Evolutionary conservation across 2,888 invertebrate genomes (phyloP).

Genomic region (Bombylius major): DNA sequence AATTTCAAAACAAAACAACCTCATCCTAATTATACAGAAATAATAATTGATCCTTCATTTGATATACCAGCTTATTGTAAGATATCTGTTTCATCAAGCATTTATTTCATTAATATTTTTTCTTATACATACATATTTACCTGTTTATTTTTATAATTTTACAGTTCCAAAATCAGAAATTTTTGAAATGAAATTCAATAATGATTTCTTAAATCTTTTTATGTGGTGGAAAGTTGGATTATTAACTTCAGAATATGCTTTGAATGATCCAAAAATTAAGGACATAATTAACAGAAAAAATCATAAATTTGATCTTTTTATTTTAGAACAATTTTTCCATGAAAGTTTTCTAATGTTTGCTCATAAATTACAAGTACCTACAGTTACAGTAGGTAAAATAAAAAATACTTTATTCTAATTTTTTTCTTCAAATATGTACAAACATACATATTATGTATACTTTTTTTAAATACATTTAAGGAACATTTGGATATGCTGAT

Average conservation of each 20-base stretch:
- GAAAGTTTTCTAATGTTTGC: constrained; percentile 38
- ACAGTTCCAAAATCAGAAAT: constrained; percentile 30
- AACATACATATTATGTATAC: too few species aligned
- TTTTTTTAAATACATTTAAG: not conserved
- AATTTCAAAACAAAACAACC: constrained; percentile 31
- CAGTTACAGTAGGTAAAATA: constrained; percentile 27
- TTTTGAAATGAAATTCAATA: constrained; percentile 29
- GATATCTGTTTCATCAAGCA: constrained; percentile 12
- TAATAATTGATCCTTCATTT: constrained; percentile 30
- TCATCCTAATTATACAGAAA: constrained; percentile 35
- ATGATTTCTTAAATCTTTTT: constrained; percentile 29
- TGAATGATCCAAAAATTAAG: constrained; percentile 26
- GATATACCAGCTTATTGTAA: constrained; percentile 31
- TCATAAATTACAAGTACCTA: constrained; percentile 34
- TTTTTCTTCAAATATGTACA: too few species aligned
- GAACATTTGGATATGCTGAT: constrained; percentile 35
- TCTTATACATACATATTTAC: not conserved
- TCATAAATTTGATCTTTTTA: constrained; percentile 35
- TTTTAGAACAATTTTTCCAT: constrained; percentile 37
- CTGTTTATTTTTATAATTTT: not conserved
- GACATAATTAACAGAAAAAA: constrained; percentile 27
- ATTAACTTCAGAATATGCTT: constrained; percentile 27
- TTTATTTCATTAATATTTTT: not conserved
- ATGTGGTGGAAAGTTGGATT: constrained; percentile 29
- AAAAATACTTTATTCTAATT: not conserved